phyloP scores from a whole-genome alignment of 2,113 vertebrate genomes.

The Cyrtonyx montezumae region DNA sequence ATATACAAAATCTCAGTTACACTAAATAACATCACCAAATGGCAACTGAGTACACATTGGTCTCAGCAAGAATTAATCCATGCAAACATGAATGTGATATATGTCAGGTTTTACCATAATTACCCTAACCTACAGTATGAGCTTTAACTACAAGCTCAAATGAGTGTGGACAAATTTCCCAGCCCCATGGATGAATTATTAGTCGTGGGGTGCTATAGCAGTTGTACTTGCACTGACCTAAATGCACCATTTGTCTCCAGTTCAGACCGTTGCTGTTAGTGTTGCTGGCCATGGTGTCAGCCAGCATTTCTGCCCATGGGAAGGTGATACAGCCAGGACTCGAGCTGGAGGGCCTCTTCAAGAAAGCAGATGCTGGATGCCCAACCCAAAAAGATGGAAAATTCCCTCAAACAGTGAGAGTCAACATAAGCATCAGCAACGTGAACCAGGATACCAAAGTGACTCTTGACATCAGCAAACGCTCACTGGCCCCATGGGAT shows the following conservation, averaged over 20 bases:
- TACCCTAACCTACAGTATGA: not conserved
- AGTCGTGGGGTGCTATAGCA: not conserved
- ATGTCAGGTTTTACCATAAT: rapidly evolving
- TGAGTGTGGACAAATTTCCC: not conserved
- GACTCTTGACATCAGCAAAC: conserved; percentile 23
- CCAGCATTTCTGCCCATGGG: not conserved
- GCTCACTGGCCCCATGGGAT: conserved; percentile 78
- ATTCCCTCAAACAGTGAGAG: conserved; percentile 65
- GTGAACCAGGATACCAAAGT: not conserved
- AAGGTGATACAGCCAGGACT: not conserved
- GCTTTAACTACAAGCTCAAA: not conserved
- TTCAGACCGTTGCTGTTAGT: conserved; percentile 22
- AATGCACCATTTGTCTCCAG: not conserved
- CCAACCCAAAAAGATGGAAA: not conserved
- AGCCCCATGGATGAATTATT: not conserved
- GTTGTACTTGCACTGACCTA: not conserved
- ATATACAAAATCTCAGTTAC: too few species aligned
- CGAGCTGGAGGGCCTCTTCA: not conserved
- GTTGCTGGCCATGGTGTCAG: not conserved
- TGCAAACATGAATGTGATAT: not conserved
- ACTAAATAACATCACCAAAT: too few species aligned
- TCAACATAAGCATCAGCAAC: conserved; percentile 67
- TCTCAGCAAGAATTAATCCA: not conserved
- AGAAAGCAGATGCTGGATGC: conserved; percentile 26
- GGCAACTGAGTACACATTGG: not conserved